Conservation (phyloP, 2,113 vertebrate genomes). For the Pao palembangensis region DNA sequence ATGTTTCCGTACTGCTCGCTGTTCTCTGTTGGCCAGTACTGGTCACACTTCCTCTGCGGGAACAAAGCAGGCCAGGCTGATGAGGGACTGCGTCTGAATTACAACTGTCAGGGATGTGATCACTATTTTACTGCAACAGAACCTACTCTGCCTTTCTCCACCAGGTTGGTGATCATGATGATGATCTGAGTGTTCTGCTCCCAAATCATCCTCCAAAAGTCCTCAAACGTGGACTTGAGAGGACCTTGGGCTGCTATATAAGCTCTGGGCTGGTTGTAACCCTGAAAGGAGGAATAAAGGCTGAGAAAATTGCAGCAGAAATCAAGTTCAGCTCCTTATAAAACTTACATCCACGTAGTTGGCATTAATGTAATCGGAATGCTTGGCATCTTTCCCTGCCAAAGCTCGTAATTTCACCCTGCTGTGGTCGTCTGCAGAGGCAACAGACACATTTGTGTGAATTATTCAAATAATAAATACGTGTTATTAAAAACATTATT, state of each 20-base stretch:
- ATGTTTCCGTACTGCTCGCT: slow-evolving; percentile 95
- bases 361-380: slow-evolving; percentile 99
- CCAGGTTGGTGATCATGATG: slow-evolving; percentile 98
- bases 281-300: slow-evolving; percentile 71
- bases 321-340: neutral
- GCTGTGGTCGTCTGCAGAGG: slow-evolving; percentile 91
- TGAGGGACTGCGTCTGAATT: neutral
- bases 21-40: slow-evolving; percentile 96
- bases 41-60: slow-evolving; percentile 93
- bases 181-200: slow-evolving; percentile 96
- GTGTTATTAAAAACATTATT: slow-evolving; percentile 30
- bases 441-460: slow-evolving; percentile 20
- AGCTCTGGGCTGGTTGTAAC: slow-evolving; percentile 94
- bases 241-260: slow-evolving; percentile 98
- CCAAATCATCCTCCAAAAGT: slow-evolving; percentile 99
- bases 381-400: slow-evolving; percentile 96
- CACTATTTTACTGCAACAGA: neutral
- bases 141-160: slow-evolving; percentile 97
- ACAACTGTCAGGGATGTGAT: neutral
- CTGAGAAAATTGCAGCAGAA: no score
- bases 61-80: slow-evolving; percentile 1
- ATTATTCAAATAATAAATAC: slow-evolving; percentile 42
- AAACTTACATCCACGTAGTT: slow-evolving; percentile 98
- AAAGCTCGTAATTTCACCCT: slow-evolving; percentile 94
- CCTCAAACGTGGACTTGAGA: slow-evolving; percentile 97